These are phyloP conservation scores for Symphodus melops DNA, from an alignment of 2,113 vertebrate genomes.

Conservation along the genomic window DNA sequence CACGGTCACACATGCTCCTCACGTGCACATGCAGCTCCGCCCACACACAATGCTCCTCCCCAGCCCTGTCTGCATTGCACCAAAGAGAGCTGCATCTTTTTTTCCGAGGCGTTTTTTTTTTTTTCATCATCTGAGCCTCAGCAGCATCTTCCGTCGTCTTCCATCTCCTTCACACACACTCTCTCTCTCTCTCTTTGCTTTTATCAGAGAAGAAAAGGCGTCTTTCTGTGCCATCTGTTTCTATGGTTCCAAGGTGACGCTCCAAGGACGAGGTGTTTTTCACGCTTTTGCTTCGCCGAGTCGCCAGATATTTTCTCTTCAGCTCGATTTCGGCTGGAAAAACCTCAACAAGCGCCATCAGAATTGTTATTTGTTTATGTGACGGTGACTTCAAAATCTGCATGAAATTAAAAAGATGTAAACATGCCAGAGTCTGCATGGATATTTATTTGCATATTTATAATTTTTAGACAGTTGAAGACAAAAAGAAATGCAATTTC, in stretches of 20 bases:
- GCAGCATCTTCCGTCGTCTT: constrained; percentile 30
- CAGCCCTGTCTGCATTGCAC: constrained; percentile 78
- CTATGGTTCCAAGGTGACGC: constrained; percentile 31
- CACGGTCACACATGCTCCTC: constrained; percentile 2
- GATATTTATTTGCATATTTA: too few relatives aligned
- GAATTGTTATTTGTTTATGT: neutral
- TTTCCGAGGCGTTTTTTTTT: constrained; percentile 48
- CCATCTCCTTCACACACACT: neutral
- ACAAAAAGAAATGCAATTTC: too few relatives aligned
- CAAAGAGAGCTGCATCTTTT: constrained; percentile 76
- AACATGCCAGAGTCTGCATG: neutral
- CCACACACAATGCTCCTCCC: constrained; percentile 62
- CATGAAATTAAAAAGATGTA: neutral
- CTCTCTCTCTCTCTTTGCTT: neutral
- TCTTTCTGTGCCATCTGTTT: neutral
- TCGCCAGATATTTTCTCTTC: neutral
- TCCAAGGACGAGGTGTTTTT: constrained; percentile 30
- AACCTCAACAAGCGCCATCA: constrained; percentile 10
- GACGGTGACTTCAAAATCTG: neutral
- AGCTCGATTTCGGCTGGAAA: too few relatives aligned
- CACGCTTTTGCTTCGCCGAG: constrained; percentile 10
- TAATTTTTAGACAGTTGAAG: too few relatives aligned
- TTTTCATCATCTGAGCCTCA: constrained; percentile 43
- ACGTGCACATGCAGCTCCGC: constrained; percentile 48
- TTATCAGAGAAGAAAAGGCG: neutral